Conservation (phyloP, 2,797 vertebrate genomes). For the Sebastes diploproa region DNA sequence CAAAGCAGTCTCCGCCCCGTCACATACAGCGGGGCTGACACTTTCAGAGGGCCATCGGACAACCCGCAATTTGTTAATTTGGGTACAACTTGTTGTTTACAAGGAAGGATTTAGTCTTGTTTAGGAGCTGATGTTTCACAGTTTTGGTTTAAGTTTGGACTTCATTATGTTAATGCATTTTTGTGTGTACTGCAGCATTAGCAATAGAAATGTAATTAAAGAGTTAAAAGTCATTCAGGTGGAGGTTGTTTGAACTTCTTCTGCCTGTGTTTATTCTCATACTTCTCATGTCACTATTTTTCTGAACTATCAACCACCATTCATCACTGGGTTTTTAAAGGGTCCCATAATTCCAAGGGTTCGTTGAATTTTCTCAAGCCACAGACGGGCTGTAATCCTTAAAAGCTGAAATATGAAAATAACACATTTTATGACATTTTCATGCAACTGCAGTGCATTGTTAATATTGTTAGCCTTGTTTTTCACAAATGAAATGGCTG, state of each 20-base stretch:
- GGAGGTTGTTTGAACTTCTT: neutral
- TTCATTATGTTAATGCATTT: neutral
- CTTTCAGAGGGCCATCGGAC: slow-evolving; percentile 24
- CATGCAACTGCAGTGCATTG: slow-evolving; percentile 20
- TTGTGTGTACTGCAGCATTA: neutral
- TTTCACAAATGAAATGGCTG: slow-evolving; percentile 45
- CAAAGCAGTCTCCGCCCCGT: slow-evolving; percentile 46
- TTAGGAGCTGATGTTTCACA: neutral
- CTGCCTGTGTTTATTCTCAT: neutral
- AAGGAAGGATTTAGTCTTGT: neutral
- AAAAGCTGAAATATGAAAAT: slow-evolving; percentile 36
- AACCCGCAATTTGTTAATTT: slow-evolving; percentile 63
- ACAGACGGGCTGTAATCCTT: slow-evolving; percentile 3
- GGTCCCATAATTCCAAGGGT: neutral
- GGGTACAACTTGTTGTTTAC: slow-evolving; percentile 14
- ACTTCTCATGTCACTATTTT: neutral
- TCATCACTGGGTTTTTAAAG: neutral
- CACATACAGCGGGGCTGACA: slow-evolving; percentile 33
- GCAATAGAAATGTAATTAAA: neutral
- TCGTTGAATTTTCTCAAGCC: slow-evolving; percentile 2
- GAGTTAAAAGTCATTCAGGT: neutral
- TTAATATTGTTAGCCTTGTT: slow-evolving; percentile 29
- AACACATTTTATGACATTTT: slow-evolving; percentile 36
- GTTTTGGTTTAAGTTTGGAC: neutral
- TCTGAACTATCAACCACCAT: neutral